A percentile compares a stretch with the other conserved stretches of the same genome.
Evolutionary conservation across 1,140 invertebrate genomes (phyloP).

Genomic region (Ladona fulva): DNA sequence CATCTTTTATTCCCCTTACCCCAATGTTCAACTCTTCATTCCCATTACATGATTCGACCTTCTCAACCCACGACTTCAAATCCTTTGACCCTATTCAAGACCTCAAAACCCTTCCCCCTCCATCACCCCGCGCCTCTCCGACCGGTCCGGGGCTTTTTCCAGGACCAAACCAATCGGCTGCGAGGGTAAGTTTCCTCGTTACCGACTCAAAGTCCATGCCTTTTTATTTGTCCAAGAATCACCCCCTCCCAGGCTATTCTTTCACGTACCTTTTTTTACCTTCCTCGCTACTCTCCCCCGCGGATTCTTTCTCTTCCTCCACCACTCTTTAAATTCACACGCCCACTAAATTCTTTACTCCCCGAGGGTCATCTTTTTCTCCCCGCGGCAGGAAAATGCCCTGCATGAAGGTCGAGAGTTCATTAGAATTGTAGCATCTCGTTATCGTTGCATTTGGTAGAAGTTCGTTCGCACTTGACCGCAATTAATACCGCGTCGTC

Average conservation of each 20-base stretch:
- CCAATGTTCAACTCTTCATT: background rate
- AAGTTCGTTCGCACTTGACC: background rate
- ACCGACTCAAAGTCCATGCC: background rate
- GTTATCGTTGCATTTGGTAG: background rate
- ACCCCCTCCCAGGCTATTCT: background rate
- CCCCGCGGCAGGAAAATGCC: background rate
- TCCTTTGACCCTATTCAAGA: background rate
- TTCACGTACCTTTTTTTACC: background rate
- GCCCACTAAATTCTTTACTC: background rate
- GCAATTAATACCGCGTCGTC: background rate
- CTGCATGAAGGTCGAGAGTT: background rate
- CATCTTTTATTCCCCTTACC: background rate
- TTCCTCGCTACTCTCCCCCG: background rate
- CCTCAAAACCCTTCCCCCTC: background rate
- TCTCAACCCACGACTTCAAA: background rate
- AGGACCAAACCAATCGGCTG: background rate
- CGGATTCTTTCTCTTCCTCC: background rate
- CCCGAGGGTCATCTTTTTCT: background rate
- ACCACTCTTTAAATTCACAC: background rate
- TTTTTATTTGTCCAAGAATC: background rate
- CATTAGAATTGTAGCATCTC: conserved; percentile 5
- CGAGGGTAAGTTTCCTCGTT: background rate
- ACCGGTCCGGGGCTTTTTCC: background rate
- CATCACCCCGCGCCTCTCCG: background rate
- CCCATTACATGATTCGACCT: background rate